phyloP scores from a whole-genome alignment of 2,888 invertebrate species.

The Antitype chi region DNA sequence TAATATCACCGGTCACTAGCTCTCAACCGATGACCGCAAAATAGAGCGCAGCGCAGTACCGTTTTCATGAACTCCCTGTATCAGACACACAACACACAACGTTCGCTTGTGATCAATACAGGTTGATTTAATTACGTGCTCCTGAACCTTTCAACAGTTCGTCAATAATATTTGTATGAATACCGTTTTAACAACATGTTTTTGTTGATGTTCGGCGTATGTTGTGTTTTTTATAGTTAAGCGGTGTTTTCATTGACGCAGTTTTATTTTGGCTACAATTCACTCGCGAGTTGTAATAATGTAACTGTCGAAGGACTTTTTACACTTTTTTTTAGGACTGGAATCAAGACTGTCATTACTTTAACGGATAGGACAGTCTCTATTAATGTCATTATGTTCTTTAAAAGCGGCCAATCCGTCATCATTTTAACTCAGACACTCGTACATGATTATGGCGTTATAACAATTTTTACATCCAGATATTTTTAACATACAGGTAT shows the following conservation, averaged over 20 bases:
- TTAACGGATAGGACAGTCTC: too few species aligned
- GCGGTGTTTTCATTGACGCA: neutral
- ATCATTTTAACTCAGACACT: too few species aligned
- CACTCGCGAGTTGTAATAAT: neutral
- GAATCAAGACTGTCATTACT: neutral
- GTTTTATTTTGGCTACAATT: neutral
- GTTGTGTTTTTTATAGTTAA: neutral
- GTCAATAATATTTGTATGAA: slow-evolving; percentile 27
- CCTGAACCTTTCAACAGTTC: slow-evolving; percentile 1
- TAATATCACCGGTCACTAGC: slow-evolving; percentile 20
- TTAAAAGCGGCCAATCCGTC: too few species aligned
- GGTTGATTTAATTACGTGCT: slow-evolving; percentile 14
- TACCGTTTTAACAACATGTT: slow-evolving; percentile 2
- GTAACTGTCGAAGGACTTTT: neutral
- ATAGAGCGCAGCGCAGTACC: slow-evolving; percentile 29
- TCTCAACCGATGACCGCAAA: slow-evolving; percentile 32
- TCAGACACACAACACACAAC: slow-evolving; percentile 3
- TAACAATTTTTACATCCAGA: too few species aligned
- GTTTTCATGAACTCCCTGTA: slow-evolving; percentile 9
- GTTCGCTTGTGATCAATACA: slow-evolving; percentile 5
- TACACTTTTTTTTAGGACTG: neutral
- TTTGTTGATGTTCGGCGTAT: neutral
- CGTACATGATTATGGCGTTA: too few species aligned
- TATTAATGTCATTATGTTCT: neutral
- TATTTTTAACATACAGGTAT: too few species aligned